Base-by-base conservation (phyloP, 2,888 invertebrate species). In the Miltochrista miniata region DNA sequence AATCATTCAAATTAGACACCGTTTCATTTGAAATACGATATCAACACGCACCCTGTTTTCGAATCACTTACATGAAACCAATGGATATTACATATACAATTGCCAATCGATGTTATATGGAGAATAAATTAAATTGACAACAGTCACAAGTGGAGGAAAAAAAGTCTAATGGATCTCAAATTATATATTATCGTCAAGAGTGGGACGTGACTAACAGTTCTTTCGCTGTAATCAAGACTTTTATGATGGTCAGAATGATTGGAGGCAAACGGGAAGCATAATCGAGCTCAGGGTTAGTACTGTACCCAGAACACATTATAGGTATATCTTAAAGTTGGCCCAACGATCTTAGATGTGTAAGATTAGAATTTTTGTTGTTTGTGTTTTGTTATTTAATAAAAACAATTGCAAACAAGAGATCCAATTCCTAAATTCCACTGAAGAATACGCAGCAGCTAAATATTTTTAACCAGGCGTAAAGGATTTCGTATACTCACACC, bases 11-110 rank as follows among this genome's bases (percentile, higher is more conserved):
- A 64, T 39, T 43, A 68, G 46, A 59, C 54, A 56, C 56, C 53
- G 59, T 65, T 65, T 66, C 57, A 61, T 57, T 58, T 48, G 48
- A 51, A 43, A 57, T 59, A 58, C 49, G 68, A 54, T 51, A 53
- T 30, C 35, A 54, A 56, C 66, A 59, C 61, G 45, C 66, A 48
- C 35, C 9, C 33, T 34, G 30, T 51, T 50, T 41, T 51, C 38
- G 36, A 54, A 60, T 57, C 56, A 24, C 45, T 44, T 53, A 50
- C 54, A 54, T 51, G 48, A 48, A 54, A 46, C 49, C 38, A 66
- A 51, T 50, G n/a, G 44, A 24, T 24, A 24, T n/a, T n/a, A n/a
- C n/a, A n/a, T 2, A 36, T 34, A 36, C 15, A 15, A 14, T 30
- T 44, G 18, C 51, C 41, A 45, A n/a, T 53, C 10, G 34, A 24